Conservation (phyloP, 2,797 vertebrate species). For the Rhodeus uyekii region DNA sequence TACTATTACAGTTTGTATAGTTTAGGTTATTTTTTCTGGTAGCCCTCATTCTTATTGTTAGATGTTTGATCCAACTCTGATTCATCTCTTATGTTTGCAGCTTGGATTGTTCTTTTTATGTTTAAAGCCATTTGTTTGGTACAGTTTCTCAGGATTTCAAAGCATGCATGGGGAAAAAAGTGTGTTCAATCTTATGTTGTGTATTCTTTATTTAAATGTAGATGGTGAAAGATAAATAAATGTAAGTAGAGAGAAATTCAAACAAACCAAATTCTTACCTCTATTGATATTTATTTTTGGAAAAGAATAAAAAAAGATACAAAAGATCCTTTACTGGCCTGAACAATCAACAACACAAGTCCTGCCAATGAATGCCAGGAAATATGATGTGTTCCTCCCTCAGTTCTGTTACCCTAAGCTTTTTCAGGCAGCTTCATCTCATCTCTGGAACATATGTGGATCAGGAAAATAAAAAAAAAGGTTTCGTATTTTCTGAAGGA, state of each 20-base stretch:
- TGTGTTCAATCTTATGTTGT: neutral
- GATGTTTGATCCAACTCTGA: neutral
- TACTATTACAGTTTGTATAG: neutral
- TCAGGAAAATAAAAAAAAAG: neutral
- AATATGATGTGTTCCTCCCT: neutral
- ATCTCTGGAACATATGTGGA: neutral
- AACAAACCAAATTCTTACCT: neutral
- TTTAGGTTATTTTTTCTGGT: neutral
- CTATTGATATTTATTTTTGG: neutral
- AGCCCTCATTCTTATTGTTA: neutral
- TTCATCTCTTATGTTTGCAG: neutral
- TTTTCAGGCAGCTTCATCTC: neutral
- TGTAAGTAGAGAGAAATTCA: neutral
- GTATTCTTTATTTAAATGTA: neutral
- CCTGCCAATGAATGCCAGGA: neutral
- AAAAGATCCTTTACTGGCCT: constrained; percentile 15
- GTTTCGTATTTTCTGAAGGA: neutral
- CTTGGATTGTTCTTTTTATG: neutral
- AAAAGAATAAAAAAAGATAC: neutral
- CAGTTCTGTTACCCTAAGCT: neutral
- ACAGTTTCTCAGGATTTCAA: neutral
- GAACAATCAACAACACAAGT: neutral
- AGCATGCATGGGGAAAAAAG: neutral
- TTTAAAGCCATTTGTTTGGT: neutral
- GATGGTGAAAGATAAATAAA: neutral